Conservation (phyloP, 2,888 invertebrate genomes). For the Trissolcus brochymenae region DNA sequence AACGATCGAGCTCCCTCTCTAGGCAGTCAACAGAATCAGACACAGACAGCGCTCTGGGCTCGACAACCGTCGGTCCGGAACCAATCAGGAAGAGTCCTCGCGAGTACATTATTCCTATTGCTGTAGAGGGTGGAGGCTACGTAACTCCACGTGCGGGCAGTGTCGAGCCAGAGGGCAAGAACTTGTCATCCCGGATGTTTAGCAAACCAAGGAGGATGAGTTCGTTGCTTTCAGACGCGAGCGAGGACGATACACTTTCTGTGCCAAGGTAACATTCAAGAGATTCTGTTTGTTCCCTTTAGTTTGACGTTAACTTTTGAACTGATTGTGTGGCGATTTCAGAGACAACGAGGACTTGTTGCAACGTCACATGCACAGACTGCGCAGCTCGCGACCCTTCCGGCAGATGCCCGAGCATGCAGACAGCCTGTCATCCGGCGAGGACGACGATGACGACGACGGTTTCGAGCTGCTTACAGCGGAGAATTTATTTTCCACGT, state of each 20-base stretch:
- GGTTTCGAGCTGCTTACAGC: slow-evolving; percentile 94
- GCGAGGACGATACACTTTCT: slow-evolving; percentile 80
- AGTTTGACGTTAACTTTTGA: too few relatives aligned
- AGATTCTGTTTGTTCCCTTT: too few relatives aligned
- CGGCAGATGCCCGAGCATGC: slow-evolving; percentile 82
- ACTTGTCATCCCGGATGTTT: slow-evolving; percentile 78
- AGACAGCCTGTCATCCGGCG: slow-evolving; percentile 91
- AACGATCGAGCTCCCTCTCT: slow-evolving; percentile 78
- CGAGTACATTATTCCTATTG: slow-evolving; percentile 95
- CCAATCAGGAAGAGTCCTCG: slow-evolving; percentile 92
- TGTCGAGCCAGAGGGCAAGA: slow-evolving; percentile 84
- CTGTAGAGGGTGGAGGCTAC: slow-evolving; percentile 92
- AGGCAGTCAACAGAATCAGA: slow-evolving; percentile 86
- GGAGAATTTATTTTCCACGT: slow-evolving; percentile 92
- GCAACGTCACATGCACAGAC: slow-evolving; percentile 73
- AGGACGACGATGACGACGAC: slow-evolving; percentile 89
- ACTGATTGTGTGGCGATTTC: too few relatives aligned
- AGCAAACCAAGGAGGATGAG: slow-evolving; percentile 82
- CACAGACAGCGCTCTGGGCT: slow-evolving; percentile 79
- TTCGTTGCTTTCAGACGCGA: slow-evolving; percentile 77
- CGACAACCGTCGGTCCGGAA: slow-evolving; percentile 78
- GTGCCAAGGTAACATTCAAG: slow-evolving; percentile 77
- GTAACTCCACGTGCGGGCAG: slow-evolving; percentile 87
- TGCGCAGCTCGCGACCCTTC: slow-evolving; percentile 83
- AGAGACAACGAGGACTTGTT: slow-evolving; percentile 72